These are phyloP conservation scores for Chalcosyrphus nemorum DNA, from an alignment of 2,888 invertebrate species.

Conservation along the genomic window DNA sequence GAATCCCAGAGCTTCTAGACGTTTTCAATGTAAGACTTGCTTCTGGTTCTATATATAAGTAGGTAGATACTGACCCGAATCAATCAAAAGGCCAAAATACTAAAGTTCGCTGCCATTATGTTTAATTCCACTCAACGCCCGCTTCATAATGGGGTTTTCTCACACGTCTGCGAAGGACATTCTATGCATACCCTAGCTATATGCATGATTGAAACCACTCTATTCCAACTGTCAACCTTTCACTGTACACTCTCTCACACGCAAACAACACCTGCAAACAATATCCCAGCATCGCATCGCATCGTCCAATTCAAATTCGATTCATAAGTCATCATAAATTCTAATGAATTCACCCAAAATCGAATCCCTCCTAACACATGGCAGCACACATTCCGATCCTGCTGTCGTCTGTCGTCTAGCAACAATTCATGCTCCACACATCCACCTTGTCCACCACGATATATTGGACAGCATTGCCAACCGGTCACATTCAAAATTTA, in stretches of 20 bases:
- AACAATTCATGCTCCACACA: background rate
- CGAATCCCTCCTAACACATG: conserved; percentile 1
- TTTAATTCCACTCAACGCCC: background rate
- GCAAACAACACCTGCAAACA: conserved; percentile 13
- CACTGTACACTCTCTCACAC: background rate
- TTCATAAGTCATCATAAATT: conserved; percentile 62
- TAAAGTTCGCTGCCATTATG: background rate
- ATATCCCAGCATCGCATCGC: conserved; percentile 21
- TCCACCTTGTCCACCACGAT: too few relatives aligned
- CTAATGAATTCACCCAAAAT: conserved; percentile 42
- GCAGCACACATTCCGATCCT: background rate
- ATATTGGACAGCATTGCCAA: background rate
- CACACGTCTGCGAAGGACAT: background rate
- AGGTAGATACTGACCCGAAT: too few relatives aligned
- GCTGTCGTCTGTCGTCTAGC: background rate
- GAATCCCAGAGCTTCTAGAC: too few relatives aligned
- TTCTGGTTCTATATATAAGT: too few relatives aligned
- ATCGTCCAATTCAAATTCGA: conserved; percentile 40
- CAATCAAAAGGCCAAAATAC: background rate
- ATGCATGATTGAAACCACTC: background rate
- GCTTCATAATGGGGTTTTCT: background rate
- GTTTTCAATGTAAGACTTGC: too few relatives aligned
- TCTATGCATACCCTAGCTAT: background rate
- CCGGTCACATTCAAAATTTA: conserved; percentile 23
- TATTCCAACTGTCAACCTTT: background rate